Conservation (phyloP, 92 coral and sea anemone species). For the Paramuricea clavata region DNA sequence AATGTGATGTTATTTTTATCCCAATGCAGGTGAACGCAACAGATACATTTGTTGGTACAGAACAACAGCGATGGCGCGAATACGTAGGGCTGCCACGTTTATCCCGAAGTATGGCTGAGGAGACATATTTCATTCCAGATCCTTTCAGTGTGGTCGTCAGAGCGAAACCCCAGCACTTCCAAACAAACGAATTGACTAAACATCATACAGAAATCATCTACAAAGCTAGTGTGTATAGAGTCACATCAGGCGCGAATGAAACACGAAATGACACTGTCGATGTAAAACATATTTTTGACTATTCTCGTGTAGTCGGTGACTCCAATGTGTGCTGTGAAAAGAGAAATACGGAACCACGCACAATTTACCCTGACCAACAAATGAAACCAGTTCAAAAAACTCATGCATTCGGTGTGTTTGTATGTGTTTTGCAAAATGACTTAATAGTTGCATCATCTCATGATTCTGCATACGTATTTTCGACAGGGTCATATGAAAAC, state of each 20-base stretch:
- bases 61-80: slow-evolving; percentile 83
- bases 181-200: slow-evolving; percentile 63
- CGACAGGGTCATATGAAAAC: slow-evolving; percentile 45
- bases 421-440: slow-evolving; percentile 67
- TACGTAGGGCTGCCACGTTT: slow-evolving; percentile 72
- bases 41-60: slow-evolving; percentile 78
- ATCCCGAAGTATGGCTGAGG: slow-evolving; percentile 66
- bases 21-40: slow-evolving; percentile 60
- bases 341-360: slow-evolving; percentile 45
- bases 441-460: slow-evolving; percentile 73
- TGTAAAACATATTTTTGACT: slow-evolving; percentile 16
- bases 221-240: slow-evolving; percentile 73
- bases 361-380: slow-evolving; percentile 76
- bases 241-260: slow-evolving; percentile 82
- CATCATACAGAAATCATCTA: slow-evolving; percentile 79
- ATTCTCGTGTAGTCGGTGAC: slow-evolving; percentile 20
- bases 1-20: not conserved
- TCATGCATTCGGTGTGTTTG: slow-evolving; percentile 77
- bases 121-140: slow-evolving; percentile 76
- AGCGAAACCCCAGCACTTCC: slow-evolving; percentile 48
- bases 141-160: slow-evolving; percentile 61
- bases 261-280: slow-evolving; percentile 50
- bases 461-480: slow-evolving; percentile 74
- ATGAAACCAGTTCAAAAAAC: slow-evolving; percentile 76
- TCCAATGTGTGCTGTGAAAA: slow-evolving; percentile 71